Conservation (phyloP, 2,113 vertebrate species). For the Sakesphorus luctuosus region DNA sequence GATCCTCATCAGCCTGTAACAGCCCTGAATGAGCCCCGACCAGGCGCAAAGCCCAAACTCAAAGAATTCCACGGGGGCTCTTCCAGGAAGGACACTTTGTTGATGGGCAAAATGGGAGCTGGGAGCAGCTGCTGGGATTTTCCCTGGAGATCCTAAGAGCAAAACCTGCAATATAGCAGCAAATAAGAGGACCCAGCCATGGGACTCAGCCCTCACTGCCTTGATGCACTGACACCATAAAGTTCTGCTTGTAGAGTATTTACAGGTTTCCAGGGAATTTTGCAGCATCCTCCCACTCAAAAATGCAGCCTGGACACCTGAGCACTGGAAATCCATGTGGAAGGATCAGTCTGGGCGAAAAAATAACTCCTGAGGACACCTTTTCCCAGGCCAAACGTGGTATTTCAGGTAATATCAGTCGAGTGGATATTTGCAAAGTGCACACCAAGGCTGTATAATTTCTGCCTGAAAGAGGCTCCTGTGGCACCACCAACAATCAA, state of each 20-base stretch:
- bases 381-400: not conserved
- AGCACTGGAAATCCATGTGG: not conserved
- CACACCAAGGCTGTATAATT: not conserved
- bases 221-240: accelerated
- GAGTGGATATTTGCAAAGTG: not conserved
- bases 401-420: not conserved
- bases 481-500: not conserved
- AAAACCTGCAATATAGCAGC: accelerated
- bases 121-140: not conserved
- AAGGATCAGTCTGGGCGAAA: not conserved
- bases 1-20: not conserved
- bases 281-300: not conserved
- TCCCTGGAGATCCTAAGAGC: not conserved
- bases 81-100: not conserved
- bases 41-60: not conserved
- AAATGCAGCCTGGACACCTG: not conserved
- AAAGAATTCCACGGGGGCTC: accelerated
- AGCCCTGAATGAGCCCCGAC: not conserved
- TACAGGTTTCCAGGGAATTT: not conserved
- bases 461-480: not conserved
- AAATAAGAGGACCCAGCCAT: not conserved
- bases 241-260: not conserved
- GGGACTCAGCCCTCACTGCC: not conserved
- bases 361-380: not conserved
- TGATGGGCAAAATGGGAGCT: not conserved